These are phyloP conservation scores for Paradisaea rubra DNA, from an alignment of 2,113 vertebrate genomes.

Conservation along the genomic window DNA sequence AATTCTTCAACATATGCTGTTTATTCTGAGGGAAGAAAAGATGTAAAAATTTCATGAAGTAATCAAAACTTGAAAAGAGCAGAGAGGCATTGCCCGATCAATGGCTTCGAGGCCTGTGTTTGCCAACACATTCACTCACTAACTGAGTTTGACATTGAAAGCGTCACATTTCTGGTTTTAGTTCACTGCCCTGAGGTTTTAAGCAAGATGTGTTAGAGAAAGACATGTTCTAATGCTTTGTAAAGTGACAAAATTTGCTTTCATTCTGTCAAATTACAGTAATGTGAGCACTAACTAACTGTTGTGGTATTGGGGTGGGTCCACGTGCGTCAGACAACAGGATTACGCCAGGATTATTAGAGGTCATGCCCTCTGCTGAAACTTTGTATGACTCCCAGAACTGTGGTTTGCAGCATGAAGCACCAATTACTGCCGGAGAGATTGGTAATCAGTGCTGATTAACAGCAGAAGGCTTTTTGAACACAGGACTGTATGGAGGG, in stretches of 20 bases:
- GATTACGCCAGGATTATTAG: neutral
- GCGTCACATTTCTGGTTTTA: neutral
- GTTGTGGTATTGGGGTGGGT: neutral
- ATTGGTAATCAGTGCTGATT: constrained; percentile 66
- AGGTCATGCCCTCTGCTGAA: neutral
- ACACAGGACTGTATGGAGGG: neutral
- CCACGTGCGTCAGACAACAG: neutral
- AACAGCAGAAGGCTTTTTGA: constrained; percentile 43
- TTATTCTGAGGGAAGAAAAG: neutral
- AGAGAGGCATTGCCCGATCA: neutral
- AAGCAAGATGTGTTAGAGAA: neutral
- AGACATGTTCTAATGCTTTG: neutral
- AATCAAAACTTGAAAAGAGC: neutral
- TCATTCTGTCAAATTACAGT: neutral
- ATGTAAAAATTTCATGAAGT: neutral
- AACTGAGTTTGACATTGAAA: neutral
- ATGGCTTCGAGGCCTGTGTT: neutral
- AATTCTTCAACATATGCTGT: neutral
- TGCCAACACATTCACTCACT: neutral
- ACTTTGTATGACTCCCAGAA: neutral
- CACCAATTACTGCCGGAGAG: constrained; percentile 35
- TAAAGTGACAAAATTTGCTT: neutral
- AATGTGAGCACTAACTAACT: neutral
- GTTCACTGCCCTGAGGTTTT: neutral
- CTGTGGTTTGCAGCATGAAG: neutral